These are phyloP conservation scores for Mus spretus DNA, from an alignment of 2,797 vertebrate genomes.

Conservation along the genomic window DNA sequence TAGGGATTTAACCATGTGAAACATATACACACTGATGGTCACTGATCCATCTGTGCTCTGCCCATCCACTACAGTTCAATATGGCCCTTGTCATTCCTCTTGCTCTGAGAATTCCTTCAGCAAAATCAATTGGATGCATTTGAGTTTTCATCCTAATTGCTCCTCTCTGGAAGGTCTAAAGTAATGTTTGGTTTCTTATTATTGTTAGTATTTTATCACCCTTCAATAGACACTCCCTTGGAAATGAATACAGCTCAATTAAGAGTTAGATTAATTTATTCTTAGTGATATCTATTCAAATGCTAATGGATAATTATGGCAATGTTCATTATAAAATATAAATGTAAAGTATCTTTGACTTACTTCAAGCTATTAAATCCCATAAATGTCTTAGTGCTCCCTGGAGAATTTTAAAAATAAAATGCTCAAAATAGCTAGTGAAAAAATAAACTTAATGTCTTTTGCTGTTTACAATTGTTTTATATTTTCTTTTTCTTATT, in stretches of 20 bases:
- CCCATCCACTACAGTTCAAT: not conserved
- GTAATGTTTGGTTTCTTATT: not conserved
- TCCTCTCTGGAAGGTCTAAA: not conserved
- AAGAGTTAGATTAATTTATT: not conserved
- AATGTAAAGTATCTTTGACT: conserved; percentile 56
- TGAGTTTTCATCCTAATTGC: rapidly evolving
- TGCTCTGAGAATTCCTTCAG: not conserved
- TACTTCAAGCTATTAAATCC: conserved; percentile 50
- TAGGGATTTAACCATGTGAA: not conserved
- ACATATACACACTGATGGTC: not conserved
- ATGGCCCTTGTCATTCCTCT: not conserved
- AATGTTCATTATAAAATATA: conserved; percentile 36
- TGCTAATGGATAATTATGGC: conserved; percentile 43
- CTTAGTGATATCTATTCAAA: conserved; percentile 35
- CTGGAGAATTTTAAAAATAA: conserved; percentile 16
- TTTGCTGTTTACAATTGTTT: not conserved
- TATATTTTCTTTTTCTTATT: not conserved
- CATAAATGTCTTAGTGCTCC: conserved; percentile 30
- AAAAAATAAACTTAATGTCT: not conserved
- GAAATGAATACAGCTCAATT: conserved; percentile 24
- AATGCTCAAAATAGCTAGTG: not conserved
- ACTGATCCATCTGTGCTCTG: not conserved
- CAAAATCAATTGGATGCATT: not conserved
- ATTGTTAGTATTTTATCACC: not conserved
- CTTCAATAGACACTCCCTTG: not conserved